Percentiles rank a stretch among this genome's conserved stretches.
Evolutionary conservation across 1,140 invertebrate genomes (phyloP).

Genomic region (Lordiphosa clarofinis): DNA sequence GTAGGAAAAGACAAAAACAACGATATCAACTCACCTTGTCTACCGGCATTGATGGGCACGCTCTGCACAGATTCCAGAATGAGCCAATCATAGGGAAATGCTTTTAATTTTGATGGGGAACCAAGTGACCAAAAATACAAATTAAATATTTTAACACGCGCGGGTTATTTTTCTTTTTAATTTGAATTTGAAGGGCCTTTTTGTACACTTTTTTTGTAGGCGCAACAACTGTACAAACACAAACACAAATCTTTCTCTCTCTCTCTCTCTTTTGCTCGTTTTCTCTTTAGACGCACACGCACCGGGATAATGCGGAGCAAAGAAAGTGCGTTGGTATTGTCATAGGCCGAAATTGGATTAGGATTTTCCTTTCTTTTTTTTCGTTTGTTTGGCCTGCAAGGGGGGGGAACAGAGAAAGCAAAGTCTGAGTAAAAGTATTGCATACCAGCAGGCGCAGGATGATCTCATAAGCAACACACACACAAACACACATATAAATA

Average conservation of each 20-base stretch:
- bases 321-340: conserved; percentile 68
- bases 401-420: conserved; percentile 19
- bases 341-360: conserved; percentile 55
- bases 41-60: conserved; percentile 95
- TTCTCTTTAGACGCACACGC: conserved; percentile 57
- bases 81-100: conserved; percentile 91
- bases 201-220: conserved; percentile 28
- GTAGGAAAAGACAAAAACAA: neutral
- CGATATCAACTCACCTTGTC: conserved; percentile 88
- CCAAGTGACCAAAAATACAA: conserved; percentile 61
- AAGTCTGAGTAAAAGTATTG: conserved; percentile 55
- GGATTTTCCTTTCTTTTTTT: too few species aligned
- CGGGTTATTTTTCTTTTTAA: conserved; percentile 24
- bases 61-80: conserved; percentile 95
- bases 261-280: conserved; percentile 5
- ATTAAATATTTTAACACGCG: conserved; percentile 50
- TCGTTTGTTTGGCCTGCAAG: conserved; percentile 22
- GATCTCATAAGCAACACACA: conserved; percentile 53
- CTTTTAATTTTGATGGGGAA: conserved; percentile 53
- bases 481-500: conserved; percentile 7
- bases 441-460: conserved; percentile 65
- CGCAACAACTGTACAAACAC: conserved; percentile 45
- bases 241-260: conserved; percentile 31
- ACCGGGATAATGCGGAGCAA: conserved; percentile 63
- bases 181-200: conserved; percentile 25